These are phyloP conservation scores for Apolygus lucorum DNA, from an alignment of 1,140 invertebrate genomes.

Conservation along the genomic window DNA sequence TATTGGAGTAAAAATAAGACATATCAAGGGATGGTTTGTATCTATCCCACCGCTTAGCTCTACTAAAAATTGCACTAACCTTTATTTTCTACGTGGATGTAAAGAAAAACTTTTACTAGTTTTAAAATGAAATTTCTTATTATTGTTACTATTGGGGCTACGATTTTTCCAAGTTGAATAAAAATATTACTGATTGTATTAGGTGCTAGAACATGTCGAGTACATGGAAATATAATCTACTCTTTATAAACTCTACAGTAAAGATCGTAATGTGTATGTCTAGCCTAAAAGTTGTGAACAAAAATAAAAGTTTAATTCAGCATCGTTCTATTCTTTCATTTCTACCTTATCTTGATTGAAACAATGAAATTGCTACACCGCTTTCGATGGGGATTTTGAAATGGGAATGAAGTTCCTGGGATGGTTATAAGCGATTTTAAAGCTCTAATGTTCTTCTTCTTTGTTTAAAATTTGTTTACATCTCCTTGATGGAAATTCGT, in stretches of 20 bases:
- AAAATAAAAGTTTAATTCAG: slow-evolving; percentile 12
- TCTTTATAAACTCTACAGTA: neutral
- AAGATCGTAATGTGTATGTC: slow-evolving; percentile 3
- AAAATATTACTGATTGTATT: neutral
- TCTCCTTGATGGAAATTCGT: too few relatives aligned
- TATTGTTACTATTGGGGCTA: neutral
- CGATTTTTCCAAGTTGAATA: neutral
- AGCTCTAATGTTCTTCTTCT: too few relatives aligned
- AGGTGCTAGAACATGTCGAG: neutral
- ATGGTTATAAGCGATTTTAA: too few relatives aligned
- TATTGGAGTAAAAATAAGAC: neutral
- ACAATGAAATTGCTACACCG: too few relatives aligned
- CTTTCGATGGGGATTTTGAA: too few relatives aligned
- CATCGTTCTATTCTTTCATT: neutral
- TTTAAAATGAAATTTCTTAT: neutral
- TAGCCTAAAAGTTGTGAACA: neutral
- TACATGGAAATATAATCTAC: too few relatives aligned
- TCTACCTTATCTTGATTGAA: too few relatives aligned
- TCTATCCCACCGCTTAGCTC: slow-evolving; percentile 3
- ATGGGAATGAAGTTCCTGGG: too few relatives aligned
- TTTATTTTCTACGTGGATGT: slow-evolving; percentile 1
- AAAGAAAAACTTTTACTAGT: too few relatives aligned
- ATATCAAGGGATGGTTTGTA: neutral
- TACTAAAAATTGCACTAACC: neutral
- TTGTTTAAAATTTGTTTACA: too few relatives aligned